phyloP scores from a whole-genome alignment of 2,113 vertebrate genomes.

The Zosterops japonicus region DNA sequence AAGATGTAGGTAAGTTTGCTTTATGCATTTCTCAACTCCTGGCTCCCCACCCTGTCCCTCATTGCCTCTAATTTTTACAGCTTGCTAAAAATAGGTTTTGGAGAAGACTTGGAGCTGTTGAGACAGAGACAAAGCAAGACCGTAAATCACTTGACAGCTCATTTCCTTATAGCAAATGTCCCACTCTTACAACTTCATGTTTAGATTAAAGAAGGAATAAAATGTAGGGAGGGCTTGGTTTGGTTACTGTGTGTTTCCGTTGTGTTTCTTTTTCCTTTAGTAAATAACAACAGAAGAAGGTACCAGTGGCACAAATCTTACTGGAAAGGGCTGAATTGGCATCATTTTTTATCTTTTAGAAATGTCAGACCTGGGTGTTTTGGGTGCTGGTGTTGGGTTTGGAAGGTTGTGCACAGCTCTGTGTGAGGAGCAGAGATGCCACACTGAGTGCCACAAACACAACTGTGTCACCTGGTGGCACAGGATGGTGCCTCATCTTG shows the following conservation, averaged over 20 bases:
- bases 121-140: not conserved
- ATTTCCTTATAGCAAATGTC: conserved; percentile 40
- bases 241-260: not conserved
- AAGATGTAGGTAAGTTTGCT: not conserved
- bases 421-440: not conserved
- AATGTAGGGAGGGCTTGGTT: not conserved
- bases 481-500: not conserved
- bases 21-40: not conserved
- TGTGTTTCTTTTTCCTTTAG: not conserved
- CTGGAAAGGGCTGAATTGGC: not conserved
- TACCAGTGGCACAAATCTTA: not conserved
- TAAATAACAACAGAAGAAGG: not conserved
- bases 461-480: not conserved
- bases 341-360: not conserved
- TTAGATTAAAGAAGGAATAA: not conserved
- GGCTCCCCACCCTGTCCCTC: not conserved
- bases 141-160: conserved; percentile 48
- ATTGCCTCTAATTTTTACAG: conserved; percentile 9
- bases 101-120: conserved; percentile 11
- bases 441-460: not conserved
- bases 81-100: conserved; percentile 39
- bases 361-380: not conserved
- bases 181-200: not conserved
- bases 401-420: not conserved
- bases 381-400: not conserved